Conservation (phyloP, 2,113 vertebrate genomes). For the Nerophis ophidion region DNA sequence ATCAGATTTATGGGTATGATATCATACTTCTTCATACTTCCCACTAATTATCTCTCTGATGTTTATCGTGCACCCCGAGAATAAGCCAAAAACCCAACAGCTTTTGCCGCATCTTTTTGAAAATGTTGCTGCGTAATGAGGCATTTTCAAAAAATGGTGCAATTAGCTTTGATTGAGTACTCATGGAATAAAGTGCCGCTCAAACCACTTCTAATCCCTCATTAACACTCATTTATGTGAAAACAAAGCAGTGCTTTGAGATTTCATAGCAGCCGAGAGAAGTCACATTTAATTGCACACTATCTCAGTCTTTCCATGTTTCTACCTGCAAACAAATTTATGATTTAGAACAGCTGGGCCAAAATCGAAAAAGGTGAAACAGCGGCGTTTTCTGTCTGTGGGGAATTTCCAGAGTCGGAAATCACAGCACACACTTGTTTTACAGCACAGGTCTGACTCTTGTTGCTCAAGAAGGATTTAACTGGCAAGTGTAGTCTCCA, state of each 20-base stretch:
- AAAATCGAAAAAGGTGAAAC: constrained; percentile 6
- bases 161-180: too few relatives aligned
- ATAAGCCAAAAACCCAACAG: too few relatives aligned
- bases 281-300: constrained; percentile 24
- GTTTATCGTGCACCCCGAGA: too few relatives aligned
- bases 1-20: too few relatives aligned
- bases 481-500: background rate
- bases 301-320: constrained; percentile 6
- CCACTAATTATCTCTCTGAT: too few relatives aligned
- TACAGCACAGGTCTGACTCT: constrained; percentile 2
- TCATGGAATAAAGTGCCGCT: background rate
- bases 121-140: too few relatives aligned
- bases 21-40: too few relatives aligned
- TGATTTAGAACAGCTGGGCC: constrained; percentile 14
- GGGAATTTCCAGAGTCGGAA: constrained; percentile 6
- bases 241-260: constrained; percentile 30
- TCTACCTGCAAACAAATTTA: constrained; percentile 15
- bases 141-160: background rate
- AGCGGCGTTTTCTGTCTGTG: background rate
- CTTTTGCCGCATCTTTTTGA: too few relatives aligned
- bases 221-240: constrained; percentile 37
- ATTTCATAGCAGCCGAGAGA: constrained; percentile 13
- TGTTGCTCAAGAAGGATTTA: background rate
- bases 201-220: constrained; percentile 22
- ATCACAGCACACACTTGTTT: constrained; percentile 22